Conservation (phyloP, 2,888 invertebrate genomes). For the Dysmachus trigonus region DNA sequence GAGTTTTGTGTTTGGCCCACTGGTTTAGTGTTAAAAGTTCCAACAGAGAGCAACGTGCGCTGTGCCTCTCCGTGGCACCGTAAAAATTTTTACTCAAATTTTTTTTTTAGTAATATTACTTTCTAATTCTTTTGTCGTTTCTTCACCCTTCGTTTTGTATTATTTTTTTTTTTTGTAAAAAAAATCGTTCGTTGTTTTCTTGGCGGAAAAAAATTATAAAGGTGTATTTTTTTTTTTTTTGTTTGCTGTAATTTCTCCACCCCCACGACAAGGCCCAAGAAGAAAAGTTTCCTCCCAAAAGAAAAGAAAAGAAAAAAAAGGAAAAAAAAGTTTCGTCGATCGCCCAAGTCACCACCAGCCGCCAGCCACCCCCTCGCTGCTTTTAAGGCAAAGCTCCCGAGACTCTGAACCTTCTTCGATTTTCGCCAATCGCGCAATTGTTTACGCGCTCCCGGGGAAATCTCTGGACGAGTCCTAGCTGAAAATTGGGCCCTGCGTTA, state of each 20-base stretch:
- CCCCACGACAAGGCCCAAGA: conserved; percentile 36
- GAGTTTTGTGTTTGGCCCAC: conserved; percentile 46
- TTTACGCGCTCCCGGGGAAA: neutral
- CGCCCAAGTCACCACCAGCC: conserved; percentile 5
- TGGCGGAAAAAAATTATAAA: conserved; percentile 41
- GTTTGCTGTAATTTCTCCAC: neutral
- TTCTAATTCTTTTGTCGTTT: conserved; percentile 32
- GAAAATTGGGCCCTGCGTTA: neutral
- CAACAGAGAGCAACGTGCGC: conserved; percentile 61
- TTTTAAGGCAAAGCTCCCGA: neutral
- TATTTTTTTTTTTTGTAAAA: neutral
- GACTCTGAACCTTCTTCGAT: neutral
- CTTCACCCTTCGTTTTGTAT: conserved; percentile 4
- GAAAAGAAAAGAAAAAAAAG: neutral
- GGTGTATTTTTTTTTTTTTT: conserved; percentile 43
- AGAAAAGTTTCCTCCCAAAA: neutral
- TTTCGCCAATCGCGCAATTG: conserved; percentile 27
- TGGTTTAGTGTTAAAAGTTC: conserved; percentile 62
- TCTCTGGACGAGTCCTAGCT: neutral
- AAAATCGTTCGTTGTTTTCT: conserved; percentile 30
- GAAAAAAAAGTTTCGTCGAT: neutral
- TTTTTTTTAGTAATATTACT: conserved; percentile 20
- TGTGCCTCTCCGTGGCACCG: conserved; percentile 55
- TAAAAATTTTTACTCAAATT: conserved; percentile 42
- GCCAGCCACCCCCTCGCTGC: neutral